Conservation (phyloP, 2,113 vertebrate species). For the Hystrix cristata region DNA sequence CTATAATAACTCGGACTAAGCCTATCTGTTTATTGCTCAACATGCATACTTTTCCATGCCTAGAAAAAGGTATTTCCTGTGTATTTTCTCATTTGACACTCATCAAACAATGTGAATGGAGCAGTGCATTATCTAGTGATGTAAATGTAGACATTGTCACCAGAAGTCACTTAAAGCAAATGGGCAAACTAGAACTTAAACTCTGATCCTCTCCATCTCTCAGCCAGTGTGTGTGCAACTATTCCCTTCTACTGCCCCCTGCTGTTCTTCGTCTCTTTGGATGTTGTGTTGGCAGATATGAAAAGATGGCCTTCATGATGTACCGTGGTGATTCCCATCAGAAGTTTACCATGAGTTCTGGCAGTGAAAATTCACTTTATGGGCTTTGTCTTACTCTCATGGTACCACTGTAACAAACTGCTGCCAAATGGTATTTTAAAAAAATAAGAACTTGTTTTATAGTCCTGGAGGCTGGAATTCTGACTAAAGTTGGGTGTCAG, state of each 20-base stretch:
- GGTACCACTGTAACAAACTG: not conserved
- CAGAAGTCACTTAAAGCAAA: not conserved
- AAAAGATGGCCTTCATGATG: not conserved
- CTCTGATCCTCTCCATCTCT: not conserved
- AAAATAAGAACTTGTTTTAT: not conserved
- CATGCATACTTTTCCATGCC: not conserved
- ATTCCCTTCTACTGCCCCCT: too few relatives aligned
- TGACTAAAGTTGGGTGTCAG: not conserved
- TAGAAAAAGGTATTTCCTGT: not conserved
- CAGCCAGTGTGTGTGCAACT: rapidly evolving
- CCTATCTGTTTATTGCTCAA: not conserved
- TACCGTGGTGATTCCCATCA: not conserved
- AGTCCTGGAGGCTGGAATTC: not conserved
- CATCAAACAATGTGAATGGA: not conserved
- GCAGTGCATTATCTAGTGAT: not conserved
- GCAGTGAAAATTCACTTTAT: not conserved
- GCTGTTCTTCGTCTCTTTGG: not conserved
- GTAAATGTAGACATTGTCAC: not conserved
- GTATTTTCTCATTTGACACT: not conserved
- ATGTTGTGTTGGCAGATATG: not conserved
- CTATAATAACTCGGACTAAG: not conserved
- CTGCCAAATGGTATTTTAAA: not conserved
- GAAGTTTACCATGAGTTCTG: not conserved
- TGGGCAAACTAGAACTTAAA: not conserved
- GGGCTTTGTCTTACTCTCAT: not conserved